Conservation (phyloP, 2,797 vertebrate species). For the Coregonus sp. region DNA sequence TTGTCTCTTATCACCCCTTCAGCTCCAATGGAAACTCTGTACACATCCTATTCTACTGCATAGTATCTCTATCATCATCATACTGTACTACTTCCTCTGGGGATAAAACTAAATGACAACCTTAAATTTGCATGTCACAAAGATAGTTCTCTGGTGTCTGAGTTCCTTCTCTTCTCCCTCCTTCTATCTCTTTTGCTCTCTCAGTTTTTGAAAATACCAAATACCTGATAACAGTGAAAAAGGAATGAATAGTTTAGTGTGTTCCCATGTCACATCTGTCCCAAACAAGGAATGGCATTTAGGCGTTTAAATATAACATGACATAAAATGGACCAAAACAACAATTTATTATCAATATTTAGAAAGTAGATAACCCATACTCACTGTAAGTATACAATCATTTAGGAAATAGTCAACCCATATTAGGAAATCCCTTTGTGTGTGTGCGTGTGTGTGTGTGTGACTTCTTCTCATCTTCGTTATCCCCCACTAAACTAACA, state of each 20-base stretch:
- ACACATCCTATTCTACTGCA: not conserved
- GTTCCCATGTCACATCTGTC: not conserved
- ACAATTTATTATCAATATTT: not conserved
- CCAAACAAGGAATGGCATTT: not conserved
- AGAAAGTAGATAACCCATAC: not conserved
- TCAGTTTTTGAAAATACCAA: not conserved
- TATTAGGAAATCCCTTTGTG: not conserved
- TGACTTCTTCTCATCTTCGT: not conserved
- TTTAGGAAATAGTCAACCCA: slow-evolving; percentile 13
- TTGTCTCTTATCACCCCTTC: slow-evolving; percentile 11
- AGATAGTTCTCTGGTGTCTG: too few relatives aligned
- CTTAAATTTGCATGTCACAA: too few relatives aligned
- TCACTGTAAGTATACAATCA: slow-evolving; percentile 12
- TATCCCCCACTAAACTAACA: slow-evolving; percentile 2
- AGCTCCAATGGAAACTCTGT: slow-evolving; percentile 6
- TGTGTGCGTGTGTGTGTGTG: too few relatives aligned
- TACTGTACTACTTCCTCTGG: not conserved
- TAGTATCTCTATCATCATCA: not conserved
- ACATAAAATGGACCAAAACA: not conserved
- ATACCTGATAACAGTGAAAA: not conserved
- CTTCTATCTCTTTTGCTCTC: not conserved
- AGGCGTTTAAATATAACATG: not conserved
- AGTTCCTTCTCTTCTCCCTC: too few relatives aligned
- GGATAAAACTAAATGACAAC: too few relatives aligned
- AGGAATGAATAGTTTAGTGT: not conserved